These are phyloP conservation scores for Poecilobothrus nobilitatus DNA, from an alignment of 2,888 invertebrate genomes.

Conservation along the genomic window DNA sequence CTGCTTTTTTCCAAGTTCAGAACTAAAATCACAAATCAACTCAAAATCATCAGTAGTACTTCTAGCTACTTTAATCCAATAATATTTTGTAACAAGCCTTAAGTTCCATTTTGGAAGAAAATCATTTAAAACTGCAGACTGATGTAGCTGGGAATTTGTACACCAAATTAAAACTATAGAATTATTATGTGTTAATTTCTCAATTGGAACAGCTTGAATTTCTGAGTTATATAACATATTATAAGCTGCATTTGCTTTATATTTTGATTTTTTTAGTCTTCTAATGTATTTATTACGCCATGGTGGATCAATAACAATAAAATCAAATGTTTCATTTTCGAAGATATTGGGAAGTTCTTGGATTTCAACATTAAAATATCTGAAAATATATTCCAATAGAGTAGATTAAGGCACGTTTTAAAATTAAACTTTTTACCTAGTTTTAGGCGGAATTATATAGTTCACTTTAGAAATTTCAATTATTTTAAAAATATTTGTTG, in stretches of 20 bases:
- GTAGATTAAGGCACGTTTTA: background rate
- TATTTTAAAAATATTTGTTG: slow-evolving; percentile 45
- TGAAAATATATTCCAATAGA: slow-evolving; percentile 34
- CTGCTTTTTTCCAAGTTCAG: slow-evolving; percentile 63
- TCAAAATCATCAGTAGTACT: slow-evolving; percentile 52
- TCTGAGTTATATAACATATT: slow-evolving; percentile 68
- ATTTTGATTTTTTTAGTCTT: slow-evolving; percentile 58
- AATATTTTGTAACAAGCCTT: slow-evolving; percentile 63
- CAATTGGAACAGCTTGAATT: slow-evolving; percentile 61
- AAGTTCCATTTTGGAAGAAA: slow-evolving; percentile 76
- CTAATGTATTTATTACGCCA: slow-evolving; percentile 95
- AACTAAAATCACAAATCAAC: slow-evolving; percentile 58
- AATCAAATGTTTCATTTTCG: slow-evolving; percentile 55
- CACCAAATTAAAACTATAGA: slow-evolving; percentile 83
- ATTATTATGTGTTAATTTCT: slow-evolving; percentile 50
- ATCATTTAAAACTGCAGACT: slow-evolving; percentile 56
- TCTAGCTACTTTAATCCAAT: slow-evolving; percentile 56
- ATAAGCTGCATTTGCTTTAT: slow-evolving; percentile 54
- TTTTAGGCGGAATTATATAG: slow-evolving; percentile 58
- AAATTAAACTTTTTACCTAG: background rate
- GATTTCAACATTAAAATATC: slow-evolving; percentile 61
- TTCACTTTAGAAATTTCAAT: slow-evolving; percentile 44
- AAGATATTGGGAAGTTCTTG: slow-evolving; percentile 50
- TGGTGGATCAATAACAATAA: slow-evolving; percentile 86
- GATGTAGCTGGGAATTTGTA: slow-evolving; percentile 71